Evolutionary conservation across 2,797 vertebrate species (phyloP).

Genomic region (Chromobotia macracanthus): DNA sequence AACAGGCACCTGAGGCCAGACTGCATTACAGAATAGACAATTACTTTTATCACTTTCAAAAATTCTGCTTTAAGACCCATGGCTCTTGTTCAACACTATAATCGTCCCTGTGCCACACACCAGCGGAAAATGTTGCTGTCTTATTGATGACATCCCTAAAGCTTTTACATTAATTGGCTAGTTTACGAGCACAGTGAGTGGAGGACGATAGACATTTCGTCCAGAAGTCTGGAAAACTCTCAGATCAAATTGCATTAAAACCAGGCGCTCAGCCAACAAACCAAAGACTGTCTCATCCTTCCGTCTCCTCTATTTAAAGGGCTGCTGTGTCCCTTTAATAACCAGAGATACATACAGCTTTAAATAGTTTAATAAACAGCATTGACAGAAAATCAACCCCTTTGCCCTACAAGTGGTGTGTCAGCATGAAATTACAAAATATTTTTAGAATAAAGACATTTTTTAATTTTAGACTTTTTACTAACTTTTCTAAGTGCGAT

Average conservation of each 20-base stretch:
- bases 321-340: neutral
- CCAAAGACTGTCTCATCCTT: constrained; percentile 15
- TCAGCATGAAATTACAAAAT: neutral
- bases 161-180: constrained; percentile 76
- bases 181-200: constrained; percentile 61
- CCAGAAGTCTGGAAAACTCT: constrained; percentile 56
- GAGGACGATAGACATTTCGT: constrained; percentile 55
- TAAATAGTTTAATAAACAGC: constrained; percentile 9
- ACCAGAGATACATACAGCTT: constrained; percentile 1
- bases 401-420: constrained; percentile 17
- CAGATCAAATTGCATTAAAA: constrained; percentile 64
- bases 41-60: constrained; percentile 47
- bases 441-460: neutral
- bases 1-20: constrained; percentile 41
- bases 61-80: constrained; percentile 53
- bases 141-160: constrained; percentile 64
- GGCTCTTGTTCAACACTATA: constrained; percentile 68
- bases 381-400: constrained; percentile 35
- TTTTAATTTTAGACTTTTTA: neutral
- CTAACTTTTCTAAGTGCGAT: neutral
- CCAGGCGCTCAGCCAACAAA: constrained; percentile 55
- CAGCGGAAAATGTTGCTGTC: constrained; percentile 61
- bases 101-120: constrained; percentile 46
- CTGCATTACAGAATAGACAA: constrained; percentile 5
- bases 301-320: neutral